Base-by-base conservation (phyloP, 1,140 invertebrate species). In the Atta cephalotes region DNA sequence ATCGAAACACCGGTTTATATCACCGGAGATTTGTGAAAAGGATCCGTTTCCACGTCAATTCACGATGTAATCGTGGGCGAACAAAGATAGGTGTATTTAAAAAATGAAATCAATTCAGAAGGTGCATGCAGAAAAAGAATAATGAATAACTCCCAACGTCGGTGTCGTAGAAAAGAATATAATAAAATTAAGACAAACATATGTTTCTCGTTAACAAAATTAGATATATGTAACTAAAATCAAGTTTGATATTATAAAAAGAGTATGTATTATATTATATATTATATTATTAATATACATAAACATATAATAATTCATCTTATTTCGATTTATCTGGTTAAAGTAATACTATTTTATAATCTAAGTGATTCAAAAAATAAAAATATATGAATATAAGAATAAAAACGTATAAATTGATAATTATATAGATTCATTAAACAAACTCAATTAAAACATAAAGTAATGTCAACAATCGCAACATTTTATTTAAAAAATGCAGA, bases 1-100 rank as follows among this genome's bases (percentile, higher is more conserved):
- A 71, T 85, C 28, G 45, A 79, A 87, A 87, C 66, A 74, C 60
- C 51, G 68, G 68, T 82, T 87, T 66, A 82, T 65, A 82, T 65
- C 60, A 62, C 39, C 68, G 21, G 78, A 68, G 31, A 87, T 84
- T 80, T 82, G 85, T 87, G 68, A 78, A 70, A 87, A 62, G 76
- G 31, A 63, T 88, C 62, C 16, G 31, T 88, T 81, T 56, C 21
- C 7, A 68, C 39, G 66, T 21, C 60, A 31, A 86, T 72, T 35
- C 56, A n/a, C 58, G 18, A 62, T 81, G 56, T 63, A 84, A 76
- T 84, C 70, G n/a, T 28, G 16, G 14, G 16, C 45, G 53, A 81
- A 80, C 63, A 56, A 71, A 45, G 53, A 81, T 58, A 39, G 16
- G 39, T 16, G 45, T 28, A 71, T 68, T 81, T 81, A 58, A 76